Evolutionary conservation across 2,797 vertebrate genomes (phyloP), one percentile per base, ranked within the genome.

Genomic region (Dipus sagitta): DNA sequence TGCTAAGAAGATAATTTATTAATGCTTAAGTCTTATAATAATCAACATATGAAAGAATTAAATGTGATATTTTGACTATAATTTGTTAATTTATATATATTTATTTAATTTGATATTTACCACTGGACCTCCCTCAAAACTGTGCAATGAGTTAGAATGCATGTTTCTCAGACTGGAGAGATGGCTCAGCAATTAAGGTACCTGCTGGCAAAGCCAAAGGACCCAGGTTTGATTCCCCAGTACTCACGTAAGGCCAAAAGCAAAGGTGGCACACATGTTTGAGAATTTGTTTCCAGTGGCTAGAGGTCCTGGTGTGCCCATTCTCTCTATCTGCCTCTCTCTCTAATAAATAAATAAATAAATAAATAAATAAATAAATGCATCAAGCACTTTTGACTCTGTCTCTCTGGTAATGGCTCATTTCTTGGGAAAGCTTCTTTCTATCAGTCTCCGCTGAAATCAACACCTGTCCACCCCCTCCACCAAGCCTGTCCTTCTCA

Each of bases 61-160:
- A 52, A 47, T 47, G 6, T 9, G 47, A 47, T 47, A 47, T 10
- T 47, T 47, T 9, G 47, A 47, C 9, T 47, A 47, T 47, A 47
- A 47, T 47, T 47, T 47, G 8, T 9, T 47, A 9, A 47, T 47
- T 47, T 47, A 10, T 47, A 11, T 47, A 47, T 47, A 47, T 74
- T 88, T 38, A 4, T 88, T 86, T 82, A 92, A 76, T 34, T 65
- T 58, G 26, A 38, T 28, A 78, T 47, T 83, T 84, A 68, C 54
- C 23, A 5, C 4, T 70, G 42, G 26, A 47, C 30, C 28, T 65
- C 38, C 54, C 38, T 54, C 24, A 23, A 24, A 34, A 65, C 72
- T 52, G 38, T 13, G 20, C 14, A 23, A 58, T 9, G 38, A 18
- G 52, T 18, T 82, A 32, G 42, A 88, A 30, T 21, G 18, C 17